Base-by-base conservation (phyloP, 1,140 invertebrate species). In the Aphelinus atriplicis region DNA sequence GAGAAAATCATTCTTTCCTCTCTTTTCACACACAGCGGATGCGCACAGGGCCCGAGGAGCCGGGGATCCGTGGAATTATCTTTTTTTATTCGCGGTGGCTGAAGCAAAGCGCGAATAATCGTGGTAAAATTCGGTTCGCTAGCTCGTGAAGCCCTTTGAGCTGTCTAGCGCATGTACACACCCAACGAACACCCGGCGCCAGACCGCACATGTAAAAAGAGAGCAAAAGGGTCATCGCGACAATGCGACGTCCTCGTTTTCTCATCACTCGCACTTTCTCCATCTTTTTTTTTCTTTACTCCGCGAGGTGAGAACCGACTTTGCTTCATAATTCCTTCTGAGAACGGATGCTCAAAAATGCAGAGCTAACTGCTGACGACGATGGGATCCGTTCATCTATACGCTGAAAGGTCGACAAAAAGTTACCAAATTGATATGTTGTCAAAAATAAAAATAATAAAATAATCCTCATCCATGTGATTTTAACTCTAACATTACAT, bases 91-190 rank as follows among this genome's bases (percentile, higher is more conserved):
- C 10, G 51, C 45, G 5, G 53, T 42, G 50, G 4, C 3, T 63
- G 26, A 63, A 47, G 51, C 53, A 46, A 71, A 64, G 51, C 48
- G 43, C 43, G 45, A 63, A 71, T 65, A 73, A 65, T 58, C 55
- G 55, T 55, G 62, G 62, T 73, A 43, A 73, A 73, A 73, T 73
- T 73, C 71, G 71, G 71, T 73, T 73, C 71, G 63, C 62, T 73
- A 73, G 71, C 53, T 73, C 71, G 71, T 73, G 55, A 73, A 73
- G 65, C 63, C 65, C 62, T 65, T 73, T 73, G 71, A 73, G 63
- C 71, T 71, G 58, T 70, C 47, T 70, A 48, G 26, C 26, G 68
- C 56, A 48, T 51, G 47, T 56, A 53, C 47, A 51, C 57, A 70
- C 48, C 7, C 2, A 7, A 63, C 61, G 48, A 63, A 10, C 46